phyloP scores from a whole-genome alignment of 1,140 invertebrate species.

The Chrysoperla carnea region DNA sequence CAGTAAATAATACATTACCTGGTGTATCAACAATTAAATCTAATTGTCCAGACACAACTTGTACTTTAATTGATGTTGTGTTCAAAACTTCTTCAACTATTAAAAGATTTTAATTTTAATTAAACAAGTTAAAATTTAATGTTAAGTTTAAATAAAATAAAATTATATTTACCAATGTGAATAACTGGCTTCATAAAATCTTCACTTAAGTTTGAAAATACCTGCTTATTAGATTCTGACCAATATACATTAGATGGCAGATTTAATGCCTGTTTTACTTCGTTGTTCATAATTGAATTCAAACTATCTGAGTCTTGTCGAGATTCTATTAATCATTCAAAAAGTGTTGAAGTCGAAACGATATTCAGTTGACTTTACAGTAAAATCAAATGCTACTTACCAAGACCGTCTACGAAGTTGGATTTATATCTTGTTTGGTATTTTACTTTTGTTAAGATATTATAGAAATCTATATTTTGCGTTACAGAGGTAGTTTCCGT shows the following conservation, averaged over 20 bases:
- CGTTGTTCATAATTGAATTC: conserved; percentile 47
- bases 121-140: too few species aligned
- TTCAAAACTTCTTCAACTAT: conserved; percentile 50
- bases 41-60: conserved; percentile 49
- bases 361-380: too few species aligned
- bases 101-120: too few species aligned
- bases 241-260: conserved; percentile 51
- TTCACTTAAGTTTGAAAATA: conserved; percentile 38
- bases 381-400: too few species aligned
- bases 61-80: conserved; percentile 43
- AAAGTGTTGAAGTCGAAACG: too few species aligned
- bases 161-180: conserved; percentile 33
- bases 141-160: too few species aligned
- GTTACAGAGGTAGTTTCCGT: conserved; percentile 31
- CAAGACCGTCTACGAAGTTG: too few species aligned
- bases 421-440: too few species aligned
- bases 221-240: conserved; percentile 34
- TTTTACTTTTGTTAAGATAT: conserved; percentile 46
- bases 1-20: conserved; percentile 21
- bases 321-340: too few species aligned
- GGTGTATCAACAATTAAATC: conserved; percentile 56
- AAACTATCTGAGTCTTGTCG: conserved; percentile 19
- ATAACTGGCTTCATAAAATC: conserved; percentile 80
- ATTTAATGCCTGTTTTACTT: conserved; percentile 38
- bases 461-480: conserved; percentile 59